These are phyloP conservation scores for Drosophila stalkeri DNA, from an alignment of 2,888 invertebrate species.

Conservation along the genomic window DNA sequence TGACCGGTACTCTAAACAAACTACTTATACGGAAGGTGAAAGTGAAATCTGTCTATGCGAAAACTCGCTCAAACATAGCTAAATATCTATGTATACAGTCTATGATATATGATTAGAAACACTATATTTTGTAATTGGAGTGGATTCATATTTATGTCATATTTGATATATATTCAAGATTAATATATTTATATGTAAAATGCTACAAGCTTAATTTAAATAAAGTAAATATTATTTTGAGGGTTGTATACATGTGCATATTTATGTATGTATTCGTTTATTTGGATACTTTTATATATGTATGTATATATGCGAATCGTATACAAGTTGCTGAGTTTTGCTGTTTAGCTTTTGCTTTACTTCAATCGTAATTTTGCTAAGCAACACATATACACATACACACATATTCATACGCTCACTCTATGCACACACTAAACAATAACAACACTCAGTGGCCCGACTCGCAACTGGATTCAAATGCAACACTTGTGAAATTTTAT, in stretches of 20 bases:
- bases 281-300: background rate
- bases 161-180: background rate
- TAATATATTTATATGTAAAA: background rate
- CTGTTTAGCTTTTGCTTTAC: slow-evolving; percentile 42
- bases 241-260: background rate
- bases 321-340: slow-evolving; percentile 50
- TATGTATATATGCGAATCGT: slow-evolving; percentile 18
- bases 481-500: slow-evolving; percentile 66
- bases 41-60: slow-evolving; percentile 62
- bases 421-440: slow-evolving; percentile 18
- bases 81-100: background rate
- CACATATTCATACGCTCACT: background rate
- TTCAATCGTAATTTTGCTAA: slow-evolving; percentile 52
- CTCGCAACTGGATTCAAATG: slow-evolving; percentile 60
- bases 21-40: slow-evolving; percentile 73
- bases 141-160: background rate
- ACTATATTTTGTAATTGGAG: background rate
- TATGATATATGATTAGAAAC: background rate
- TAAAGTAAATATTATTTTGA: background rate
- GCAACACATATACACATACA: slow-evolving; percentile 22
- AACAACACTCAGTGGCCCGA: slow-evolving; percentile 31
- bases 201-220: background rate
- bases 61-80: slow-evolving; percentile 15
- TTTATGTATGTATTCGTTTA: background rate
- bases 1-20: slow-evolving; percentile 46